These are phyloP conservation scores for Acanthochromis polyacanthus DNA, from an alignment of 2,113 vertebrate species.

Conservation along the genomic window DNA sequence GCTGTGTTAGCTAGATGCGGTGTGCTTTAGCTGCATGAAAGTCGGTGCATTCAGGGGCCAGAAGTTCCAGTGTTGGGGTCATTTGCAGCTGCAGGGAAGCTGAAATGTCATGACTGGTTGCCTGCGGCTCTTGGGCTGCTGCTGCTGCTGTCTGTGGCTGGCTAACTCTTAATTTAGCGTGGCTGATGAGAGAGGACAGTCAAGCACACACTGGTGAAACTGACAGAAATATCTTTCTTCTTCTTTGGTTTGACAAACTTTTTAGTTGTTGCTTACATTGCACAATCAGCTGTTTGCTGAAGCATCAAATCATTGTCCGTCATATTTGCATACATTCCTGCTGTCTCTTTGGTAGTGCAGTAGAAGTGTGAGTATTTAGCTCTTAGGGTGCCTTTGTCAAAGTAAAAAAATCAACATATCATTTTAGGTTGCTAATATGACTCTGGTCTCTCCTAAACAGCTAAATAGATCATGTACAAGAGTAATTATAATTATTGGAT, in stretches of 20 bases:
- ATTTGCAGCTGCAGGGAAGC: constrained; percentile 59
- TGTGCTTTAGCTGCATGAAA: constrained; percentile 2
- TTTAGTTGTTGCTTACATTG: not conserved
- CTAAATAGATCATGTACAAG: not conserved
- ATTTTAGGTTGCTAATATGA: not conserved
- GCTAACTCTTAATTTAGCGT: constrained; percentile 51
- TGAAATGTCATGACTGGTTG: constrained; percentile 74
- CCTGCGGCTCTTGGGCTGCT: constrained; percentile 47
- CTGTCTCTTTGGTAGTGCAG: not conserved
- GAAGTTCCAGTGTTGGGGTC: constrained; percentile 45
- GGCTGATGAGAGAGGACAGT: constrained; percentile 45
- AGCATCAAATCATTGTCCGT: not conserved
- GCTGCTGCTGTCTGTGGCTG: constrained; percentile 41
- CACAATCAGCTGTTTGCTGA: not conserved
- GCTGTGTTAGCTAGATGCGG: constrained; percentile 3
- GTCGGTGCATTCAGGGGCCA: not conserved
- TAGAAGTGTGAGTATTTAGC: not conserved
- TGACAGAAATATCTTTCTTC: not conserved
- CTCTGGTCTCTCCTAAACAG: not conserved
- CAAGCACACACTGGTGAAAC: not conserved
- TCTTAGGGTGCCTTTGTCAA: not conserved
- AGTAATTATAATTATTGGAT: not conserved
- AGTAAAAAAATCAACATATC: not conserved
- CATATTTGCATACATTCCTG: not conserved
- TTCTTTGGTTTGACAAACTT: not conserved